A percentile compares a stretch with the other conserved stretches of the same genome.
Evolutionary conservation across 2,888 invertebrate species (phyloP).

Genomic region (Leptura quadrifasciata): DNA sequence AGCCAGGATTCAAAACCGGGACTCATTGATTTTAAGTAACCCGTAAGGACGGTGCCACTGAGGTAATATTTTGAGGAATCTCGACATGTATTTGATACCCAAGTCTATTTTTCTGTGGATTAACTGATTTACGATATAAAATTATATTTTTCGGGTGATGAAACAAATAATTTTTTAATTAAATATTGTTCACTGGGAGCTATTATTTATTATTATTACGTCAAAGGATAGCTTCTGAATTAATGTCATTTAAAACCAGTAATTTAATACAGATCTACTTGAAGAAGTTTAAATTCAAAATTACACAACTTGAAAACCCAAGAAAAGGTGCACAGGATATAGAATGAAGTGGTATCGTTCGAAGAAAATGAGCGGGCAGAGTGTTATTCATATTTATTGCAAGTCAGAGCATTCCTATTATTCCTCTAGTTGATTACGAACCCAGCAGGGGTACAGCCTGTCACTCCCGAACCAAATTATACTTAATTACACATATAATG

Average conservation of each 20-base stretch:
- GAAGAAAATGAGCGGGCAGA: conserved; percentile 45
- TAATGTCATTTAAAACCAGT: not conserved
- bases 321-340: conserved; percentile 24
- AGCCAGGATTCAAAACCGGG: too few species aligned
- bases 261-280: not conserved
- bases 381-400: conserved; percentile 71
- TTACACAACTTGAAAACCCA: conserved; percentile 3
- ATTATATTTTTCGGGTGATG: too few species aligned
- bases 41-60: too few species aligned
- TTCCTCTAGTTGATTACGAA: conserved; percentile 73
- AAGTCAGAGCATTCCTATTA: conserved; percentile 73
- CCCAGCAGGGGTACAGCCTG: conserved; percentile 71
- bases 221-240: not conserved
- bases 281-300: not conserved
- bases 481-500: conserved; percentile 72
- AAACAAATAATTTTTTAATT: too few species aligned
- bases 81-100: too few species aligned
- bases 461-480: conserved; percentile 72
- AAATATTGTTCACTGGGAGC: too few species aligned
- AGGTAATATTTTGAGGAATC: too few species aligned
- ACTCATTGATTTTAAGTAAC: too few species aligned
- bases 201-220: not conserved
- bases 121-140: too few species aligned
- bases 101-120: too few species aligned
- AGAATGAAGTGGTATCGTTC: conserved; percentile 26